phyloP scores from a whole-genome alignment of 2,888 invertebrate genomes.

The Callimorpha dominula region DNA sequence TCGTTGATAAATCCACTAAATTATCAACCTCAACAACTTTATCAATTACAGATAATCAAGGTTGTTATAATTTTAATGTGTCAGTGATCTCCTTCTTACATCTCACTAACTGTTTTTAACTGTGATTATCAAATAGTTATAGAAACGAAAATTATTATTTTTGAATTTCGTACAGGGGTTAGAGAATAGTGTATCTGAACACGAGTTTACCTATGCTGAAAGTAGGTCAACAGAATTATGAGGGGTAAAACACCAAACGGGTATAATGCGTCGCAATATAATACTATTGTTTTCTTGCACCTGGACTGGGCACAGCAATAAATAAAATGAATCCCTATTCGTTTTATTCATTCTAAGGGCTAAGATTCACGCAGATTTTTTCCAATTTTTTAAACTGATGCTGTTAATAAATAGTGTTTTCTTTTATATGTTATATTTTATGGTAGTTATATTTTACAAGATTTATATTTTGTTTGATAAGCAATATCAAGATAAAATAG shows the following conservation, averaged over 20 bases:
- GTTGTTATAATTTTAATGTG: background rate
- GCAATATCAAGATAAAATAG: background rate
- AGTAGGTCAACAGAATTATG: slow-evolving; percentile 17
- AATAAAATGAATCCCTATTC: slow-evolving; percentile 1
- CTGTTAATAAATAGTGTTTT: background rate
- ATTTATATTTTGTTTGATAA: background rate
- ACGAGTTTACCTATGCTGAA: slow-evolving; percentile 4
- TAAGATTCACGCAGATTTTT: background rate
- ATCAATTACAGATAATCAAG: background rate
- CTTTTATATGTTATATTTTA: background rate
- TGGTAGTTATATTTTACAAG: background rate
- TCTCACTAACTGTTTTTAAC: no score
- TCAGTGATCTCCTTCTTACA: background rate
- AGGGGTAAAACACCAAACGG: slow-evolving; percentile 14
- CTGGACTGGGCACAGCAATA: slow-evolving; percentile 10
- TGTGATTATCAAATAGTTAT: background rate
- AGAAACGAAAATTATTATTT: background rate
- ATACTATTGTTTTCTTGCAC: slow-evolving; percentile 15
- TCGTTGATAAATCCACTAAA: background rate
- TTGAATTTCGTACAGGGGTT: slow-evolving; percentile 1
- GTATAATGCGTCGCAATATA: slow-evolving; percentile 2
- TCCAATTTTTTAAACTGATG: background rate
- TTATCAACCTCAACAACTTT: background rate
- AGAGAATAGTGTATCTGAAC: slow-evolving; percentile 1
- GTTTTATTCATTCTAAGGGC: no score